Percentiles rank a stretch among this genome's conserved stretches.
Conservation (phyloP, 1,140 invertebrate species). For the Drosophila kikkawai region DNA sequence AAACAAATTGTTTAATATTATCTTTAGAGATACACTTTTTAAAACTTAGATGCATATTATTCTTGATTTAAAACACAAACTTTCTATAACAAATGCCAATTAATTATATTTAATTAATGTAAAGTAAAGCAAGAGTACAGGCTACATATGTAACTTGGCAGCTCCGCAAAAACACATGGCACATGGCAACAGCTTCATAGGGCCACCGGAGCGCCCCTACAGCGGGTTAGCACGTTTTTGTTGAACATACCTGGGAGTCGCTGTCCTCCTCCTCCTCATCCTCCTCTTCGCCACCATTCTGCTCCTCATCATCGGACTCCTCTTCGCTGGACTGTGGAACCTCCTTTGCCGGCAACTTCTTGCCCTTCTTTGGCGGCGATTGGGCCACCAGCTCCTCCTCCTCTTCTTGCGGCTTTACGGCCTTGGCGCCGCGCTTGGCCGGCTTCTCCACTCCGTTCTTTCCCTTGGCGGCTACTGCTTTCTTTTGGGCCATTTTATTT, state of each 20-base stretch:
- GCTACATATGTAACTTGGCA: no score
- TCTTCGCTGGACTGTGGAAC: constrained; percentile 51
- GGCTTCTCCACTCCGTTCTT: constrained; percentile 38
- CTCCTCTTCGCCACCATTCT: constrained; percentile 17
- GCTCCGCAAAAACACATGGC: neutral
- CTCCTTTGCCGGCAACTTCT: constrained; percentile 41
- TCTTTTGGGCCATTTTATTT: constrained; percentile 62
- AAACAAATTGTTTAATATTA: neutral
- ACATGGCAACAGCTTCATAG: constrained; percentile 9
- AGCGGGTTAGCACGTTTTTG: neutral
- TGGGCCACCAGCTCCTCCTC: constrained; percentile 38
- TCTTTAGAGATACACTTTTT: no score
- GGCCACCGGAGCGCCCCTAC: neutral
- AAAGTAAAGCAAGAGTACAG: neutral
- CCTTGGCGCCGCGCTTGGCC: constrained; percentile 44
- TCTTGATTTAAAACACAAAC: no score
- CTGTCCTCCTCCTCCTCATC: constrained; percentile 37
- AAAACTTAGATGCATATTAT: no score
- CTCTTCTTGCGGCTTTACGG: constrained; percentile 21
- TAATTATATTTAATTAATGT: neutral
- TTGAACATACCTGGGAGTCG: constrained; percentile 48
- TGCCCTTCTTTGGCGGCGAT: constrained; percentile 32
- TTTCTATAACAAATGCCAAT: no score
- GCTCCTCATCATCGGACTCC: constrained; percentile 53
- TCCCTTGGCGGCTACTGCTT: constrained; percentile 34